Evolutionary conservation across 2,888 invertebrate genomes (phyloP), one percentile per base, ranked within the genome.

Genomic region (Eristalinus aeneus): DNA sequence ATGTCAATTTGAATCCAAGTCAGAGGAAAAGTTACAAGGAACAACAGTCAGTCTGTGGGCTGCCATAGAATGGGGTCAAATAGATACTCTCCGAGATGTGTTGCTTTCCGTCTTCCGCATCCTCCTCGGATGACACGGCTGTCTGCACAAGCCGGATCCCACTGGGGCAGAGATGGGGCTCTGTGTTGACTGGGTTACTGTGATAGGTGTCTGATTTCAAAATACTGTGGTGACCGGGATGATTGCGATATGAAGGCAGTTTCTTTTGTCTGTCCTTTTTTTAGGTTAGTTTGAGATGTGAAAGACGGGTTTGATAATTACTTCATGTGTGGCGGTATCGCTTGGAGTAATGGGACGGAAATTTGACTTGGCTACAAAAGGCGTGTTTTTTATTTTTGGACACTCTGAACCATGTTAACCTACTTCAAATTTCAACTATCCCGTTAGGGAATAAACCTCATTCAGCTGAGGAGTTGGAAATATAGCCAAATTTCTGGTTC

Each of bases 61-160:
- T 32, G 73, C 39, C 34, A 74, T 69, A 65, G 71, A 84, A 84
- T 71, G 79, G 46, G 84, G 84, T 75, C 84, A 79, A 71, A 54
- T 74, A 79, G 71, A 34, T 84, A 69, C 78, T 78, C 63, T 74
- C 65, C 34, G 27, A 65, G 65, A 67, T 60, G 64, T 53, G 64
- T 53, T 60, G 67, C 67, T 23, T 27, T 20, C 4, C 34, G 22
- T 71, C 16, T 8, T 46, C 58, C 34, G 16, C 5, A 20, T 27
- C 39, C 31, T 36, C 53, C 64, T 71, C 56, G 16, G 27, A 53
- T 36, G 60, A 54, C 39, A 71, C 46, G 76, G 36, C 77, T 77
- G 77, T 68, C 73, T 83, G 73, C 27, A 58, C 54, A 78, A 63
- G 77, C 60, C 78, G 74, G 83, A 61, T 78, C 78, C 74, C 78